Conservation (phyloP, 2,113 vertebrate genomes). For the Rostratula benghalensis region DNA sequence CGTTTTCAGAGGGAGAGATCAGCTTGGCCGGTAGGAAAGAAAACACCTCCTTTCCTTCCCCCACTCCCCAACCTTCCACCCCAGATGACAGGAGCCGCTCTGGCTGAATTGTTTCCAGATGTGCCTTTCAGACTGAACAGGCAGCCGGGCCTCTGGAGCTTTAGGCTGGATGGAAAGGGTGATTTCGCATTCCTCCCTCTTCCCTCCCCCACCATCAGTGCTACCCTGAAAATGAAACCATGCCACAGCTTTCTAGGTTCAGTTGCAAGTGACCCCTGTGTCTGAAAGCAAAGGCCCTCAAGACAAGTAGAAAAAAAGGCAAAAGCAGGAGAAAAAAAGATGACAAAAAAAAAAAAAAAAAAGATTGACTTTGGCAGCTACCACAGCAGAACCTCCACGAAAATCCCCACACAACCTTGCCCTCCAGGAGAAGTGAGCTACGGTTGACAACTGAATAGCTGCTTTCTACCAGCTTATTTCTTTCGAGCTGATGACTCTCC, state of each 20-base stretch:
- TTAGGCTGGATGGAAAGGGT: slow-evolving; percentile 34
- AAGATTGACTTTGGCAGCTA: not conserved
- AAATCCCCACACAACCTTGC: not conserved
- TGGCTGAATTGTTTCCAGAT: slow-evolving; percentile 72
- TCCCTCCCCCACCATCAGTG: not conserved
- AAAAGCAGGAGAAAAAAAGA: not conserved
- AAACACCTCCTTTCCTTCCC: slow-evolving; percentile 41
- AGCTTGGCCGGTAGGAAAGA: slow-evolving; percentile 27
- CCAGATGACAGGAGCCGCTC: slow-evolving; percentile 51
- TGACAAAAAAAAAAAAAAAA: not conserved
- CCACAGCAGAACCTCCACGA: not conserved
- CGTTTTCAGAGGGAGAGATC: not conserved
- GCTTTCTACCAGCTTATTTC: not conserved
- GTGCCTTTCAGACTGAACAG: slow-evolving; percentile 38
- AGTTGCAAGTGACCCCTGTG: not conserved
- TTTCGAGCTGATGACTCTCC: not conserved
- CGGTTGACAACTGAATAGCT: not conserved
- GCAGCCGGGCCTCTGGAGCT: slow-evolving; percentile 5
- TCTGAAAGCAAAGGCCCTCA: not conserved
- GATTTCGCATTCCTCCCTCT: slow-evolving; percentile 45
- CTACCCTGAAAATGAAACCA: slow-evolving; percentile 20
- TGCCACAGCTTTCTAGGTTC: slow-evolving; percentile 38
- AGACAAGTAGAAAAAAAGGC: not conserved
- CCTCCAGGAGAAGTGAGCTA: not conserved
- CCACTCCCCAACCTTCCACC: slow-evolving; percentile 33